Conservation (phyloP, 2,113 vertebrate species). For the Phoenicopterus ruber region DNA sequence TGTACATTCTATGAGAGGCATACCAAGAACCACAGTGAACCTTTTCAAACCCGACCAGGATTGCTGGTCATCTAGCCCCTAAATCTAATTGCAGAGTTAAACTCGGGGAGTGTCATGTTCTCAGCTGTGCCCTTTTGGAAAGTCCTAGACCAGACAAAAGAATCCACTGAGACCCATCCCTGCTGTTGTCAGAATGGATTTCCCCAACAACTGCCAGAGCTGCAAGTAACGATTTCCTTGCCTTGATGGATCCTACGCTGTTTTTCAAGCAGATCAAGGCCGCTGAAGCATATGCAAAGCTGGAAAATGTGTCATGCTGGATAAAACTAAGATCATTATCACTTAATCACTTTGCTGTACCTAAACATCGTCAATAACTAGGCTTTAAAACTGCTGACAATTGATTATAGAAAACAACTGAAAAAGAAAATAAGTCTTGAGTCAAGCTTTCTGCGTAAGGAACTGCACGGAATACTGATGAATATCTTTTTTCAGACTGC, state of each 20-base stretch:
- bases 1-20: not conserved
- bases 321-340: constrained; percentile 51
- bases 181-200: not conserved
- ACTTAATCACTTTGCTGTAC: constrained; percentile 56
- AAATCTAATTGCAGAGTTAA: not conserved
- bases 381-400: constrained; percentile 16
- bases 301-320: constrained; percentile 22
- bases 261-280: not conserved
- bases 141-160: constrained; percentile 14
- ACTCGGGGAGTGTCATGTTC: not conserved
- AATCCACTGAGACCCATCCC: not conserved
- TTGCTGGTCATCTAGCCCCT: not conserved
- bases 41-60: not conserved
- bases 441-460: constrained; percentile 48
- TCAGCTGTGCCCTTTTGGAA: not conserved
- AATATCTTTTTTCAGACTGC: constrained; percentile 66
- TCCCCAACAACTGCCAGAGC: not conserved
- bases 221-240: constrained; percentile 24
- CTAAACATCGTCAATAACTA: constrained; percentile 39
- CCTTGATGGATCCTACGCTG: not conserved
- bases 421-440: constrained; percentile 44
- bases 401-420: constrained; percentile 48
- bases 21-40: not conserved
- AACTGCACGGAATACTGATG: constrained; percentile 72
- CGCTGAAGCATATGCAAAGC: constrained; percentile 1